These are phyloP conservation scores for Ctenicera cuprea DNA, from an alignment of 2,888 invertebrate genomes.

Conservation along the genomic window DNA sequence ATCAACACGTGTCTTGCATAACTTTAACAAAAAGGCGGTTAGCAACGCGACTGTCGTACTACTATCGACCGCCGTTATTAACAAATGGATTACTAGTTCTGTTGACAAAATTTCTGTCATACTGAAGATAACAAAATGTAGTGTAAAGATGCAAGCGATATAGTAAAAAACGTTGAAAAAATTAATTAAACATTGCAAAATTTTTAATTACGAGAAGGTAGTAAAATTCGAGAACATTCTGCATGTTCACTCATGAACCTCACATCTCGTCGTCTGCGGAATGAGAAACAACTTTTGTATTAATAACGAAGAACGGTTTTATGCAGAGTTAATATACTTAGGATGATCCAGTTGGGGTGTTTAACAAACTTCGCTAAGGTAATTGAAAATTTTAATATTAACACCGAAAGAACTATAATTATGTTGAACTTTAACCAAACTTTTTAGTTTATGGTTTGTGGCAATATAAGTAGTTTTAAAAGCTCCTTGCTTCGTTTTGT, in stretches of 20 bases:
- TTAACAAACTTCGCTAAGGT: constrained; percentile 55
- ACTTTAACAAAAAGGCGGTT: too few relatives aligned
- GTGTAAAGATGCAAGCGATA: too few relatives aligned
- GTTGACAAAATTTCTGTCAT: too few relatives aligned
- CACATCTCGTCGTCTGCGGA: background rate
- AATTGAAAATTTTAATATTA: constrained; percentile 65
- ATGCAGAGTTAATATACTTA: constrained; percentile 16
- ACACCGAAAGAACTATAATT: constrained; percentile 61
- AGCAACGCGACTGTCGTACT: too few relatives aligned
- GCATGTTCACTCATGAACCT: background rate
- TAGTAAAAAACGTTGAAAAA: too few relatives aligned
- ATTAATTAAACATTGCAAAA: too few relatives aligned
- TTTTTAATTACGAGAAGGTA: too few relatives aligned
- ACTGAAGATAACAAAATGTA: too few relatives aligned
- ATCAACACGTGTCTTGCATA: too few relatives aligned
- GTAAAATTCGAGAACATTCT: background rate
- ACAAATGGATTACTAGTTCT: too few relatives aligned
- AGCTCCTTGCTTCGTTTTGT: background rate
- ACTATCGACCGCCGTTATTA: too few relatives aligned
- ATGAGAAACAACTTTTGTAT: constrained; percentile 2
- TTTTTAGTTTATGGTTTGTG: constrained; percentile 60
- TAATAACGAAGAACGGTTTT: constrained; percentile 16
- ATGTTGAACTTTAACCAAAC: constrained; percentile 52
- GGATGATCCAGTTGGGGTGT: constrained; percentile 19
- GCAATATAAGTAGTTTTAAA: constrained; percentile 19